Conservation (phyloP, 2,888 invertebrate genomes). For the Xylophagus ater region DNA sequence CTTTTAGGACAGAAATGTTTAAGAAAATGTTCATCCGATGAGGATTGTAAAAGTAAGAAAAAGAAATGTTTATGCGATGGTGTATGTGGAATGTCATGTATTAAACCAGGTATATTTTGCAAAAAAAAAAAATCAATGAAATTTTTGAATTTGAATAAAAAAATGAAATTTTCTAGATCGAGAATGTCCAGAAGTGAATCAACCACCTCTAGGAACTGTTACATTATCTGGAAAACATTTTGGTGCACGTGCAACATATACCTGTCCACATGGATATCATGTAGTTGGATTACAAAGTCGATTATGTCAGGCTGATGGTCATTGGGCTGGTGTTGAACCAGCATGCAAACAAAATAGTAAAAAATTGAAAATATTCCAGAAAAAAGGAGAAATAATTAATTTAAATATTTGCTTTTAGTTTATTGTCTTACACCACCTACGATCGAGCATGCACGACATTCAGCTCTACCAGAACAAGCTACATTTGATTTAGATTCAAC, state of each 20-base stretch:
- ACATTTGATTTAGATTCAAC: slow-evolving; percentile 84
- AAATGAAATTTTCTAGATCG: slow-evolving; percentile 46
- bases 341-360: slow-evolving; percentile 77
- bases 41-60: slow-evolving; percentile 93
- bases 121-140: neutral
- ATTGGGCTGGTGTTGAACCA: slow-evolving; percentile 75
- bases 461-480: slow-evolving; percentile 74
- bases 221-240: slow-evolving; percentile 66
- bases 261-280: slow-evolving; percentile 80
- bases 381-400: neutral
- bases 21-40: slow-evolving; percentile 84
- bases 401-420: slow-evolving; percentile 38
- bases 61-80: slow-evolving; percentile 97
- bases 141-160: neutral
- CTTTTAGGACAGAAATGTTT: slow-evolving; percentile 77
- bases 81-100: slow-evolving; percentile 92
- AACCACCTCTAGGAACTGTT: slow-evolving; percentile 68
- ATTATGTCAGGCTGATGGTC: slow-evolving; percentile 85
- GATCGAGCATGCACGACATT: slow-evolving; percentile 77
- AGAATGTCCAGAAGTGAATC: slow-evolving; percentile 71
- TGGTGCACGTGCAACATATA: slow-evolving; percentile 68
- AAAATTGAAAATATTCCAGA: slow-evolving; percentile 31
- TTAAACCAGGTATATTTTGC: slow-evolving; percentile 90
- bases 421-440: slow-evolving; percentile 79
- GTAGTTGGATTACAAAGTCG: slow-evolving; percentile 78